phyloP scores from a whole-genome alignment of 2,888 invertebrate genomes.

The Dryobotodes eremita region DNA sequence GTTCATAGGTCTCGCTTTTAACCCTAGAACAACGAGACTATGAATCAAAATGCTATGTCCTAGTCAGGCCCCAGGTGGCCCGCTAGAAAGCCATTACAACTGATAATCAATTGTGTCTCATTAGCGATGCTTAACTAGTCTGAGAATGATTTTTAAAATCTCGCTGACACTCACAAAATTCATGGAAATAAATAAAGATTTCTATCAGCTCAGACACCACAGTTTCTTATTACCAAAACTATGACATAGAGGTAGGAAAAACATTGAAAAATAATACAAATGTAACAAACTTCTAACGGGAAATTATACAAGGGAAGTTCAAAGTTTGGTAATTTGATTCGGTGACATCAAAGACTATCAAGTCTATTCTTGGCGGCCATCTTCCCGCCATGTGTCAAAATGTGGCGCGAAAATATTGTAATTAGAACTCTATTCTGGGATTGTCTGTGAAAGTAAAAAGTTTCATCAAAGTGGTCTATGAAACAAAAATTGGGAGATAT shows the following conservation, averaged over 20 bases:
- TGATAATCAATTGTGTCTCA: too few relatives aligned
- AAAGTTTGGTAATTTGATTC: conserved; percentile 86
- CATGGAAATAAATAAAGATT: too few relatives aligned
- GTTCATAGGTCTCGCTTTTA: too few relatives aligned
- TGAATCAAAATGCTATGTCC: too few relatives aligned
- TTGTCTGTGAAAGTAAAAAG: conserved; percentile 50
- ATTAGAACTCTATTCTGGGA: conserved; percentile 61
- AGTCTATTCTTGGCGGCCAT: conserved; percentile 74
- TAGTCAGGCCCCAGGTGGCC: too few relatives aligned
- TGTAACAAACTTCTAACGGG: conserved; percentile 68
- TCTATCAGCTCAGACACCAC: too few relatives aligned
- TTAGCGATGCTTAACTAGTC: too few relatives aligned
- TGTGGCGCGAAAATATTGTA: conserved; percentile 74
- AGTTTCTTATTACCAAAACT: conserved; percentile 30
- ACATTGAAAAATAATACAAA: conserved; percentile 53
- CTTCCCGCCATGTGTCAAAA: conserved; percentile 75
- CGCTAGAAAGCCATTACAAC: too few relatives aligned
- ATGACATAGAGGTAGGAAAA: conserved; percentile 18
- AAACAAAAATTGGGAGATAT: conserved; percentile 37
- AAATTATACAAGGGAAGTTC: conserved; percentile 70
- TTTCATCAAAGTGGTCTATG: conserved; percentile 59
- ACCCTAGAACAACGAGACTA: too few relatives aligned
- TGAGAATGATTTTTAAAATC: too few relatives aligned
- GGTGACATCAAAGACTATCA: conserved; percentile 83
- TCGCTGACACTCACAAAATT: too few relatives aligned